phyloP scores from a whole-genome alignment of 2,888 invertebrate species.

The Epistrophe grossulariae region DNA sequence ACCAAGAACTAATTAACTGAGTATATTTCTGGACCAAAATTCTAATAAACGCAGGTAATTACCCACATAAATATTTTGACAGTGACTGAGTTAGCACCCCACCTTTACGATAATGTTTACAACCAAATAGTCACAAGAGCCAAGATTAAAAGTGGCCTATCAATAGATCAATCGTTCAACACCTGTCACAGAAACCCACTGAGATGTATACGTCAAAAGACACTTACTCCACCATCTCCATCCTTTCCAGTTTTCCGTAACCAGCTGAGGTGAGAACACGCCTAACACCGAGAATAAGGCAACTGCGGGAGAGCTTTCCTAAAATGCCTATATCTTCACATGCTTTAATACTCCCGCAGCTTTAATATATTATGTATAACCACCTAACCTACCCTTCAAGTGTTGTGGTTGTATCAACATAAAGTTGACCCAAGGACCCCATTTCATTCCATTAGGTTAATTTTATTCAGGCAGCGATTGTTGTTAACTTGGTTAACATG shows the following conservation, averaged over 20 bases:
- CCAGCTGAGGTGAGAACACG: slow-evolving; percentile 16
- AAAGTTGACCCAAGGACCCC: slow-evolving; percentile 26
- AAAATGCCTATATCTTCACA: slow-evolving; percentile 13
- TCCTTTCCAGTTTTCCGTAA: neutral
- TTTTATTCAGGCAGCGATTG: slow-evolving; percentile 67
- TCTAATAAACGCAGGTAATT: slow-evolving; percentile 35
- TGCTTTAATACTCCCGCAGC: slow-evolving; percentile 17
- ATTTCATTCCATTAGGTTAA: slow-evolving; percentile 60
- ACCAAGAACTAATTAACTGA: slow-evolving; percentile 21
- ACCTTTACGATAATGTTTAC: slow-evolving; percentile 27
- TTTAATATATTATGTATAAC: slow-evolving; percentile 18
- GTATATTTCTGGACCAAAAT: slow-evolving; percentile 18
- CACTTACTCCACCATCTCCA: slow-evolving; percentile 8
- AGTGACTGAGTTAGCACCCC: slow-evolving; percentile 39
- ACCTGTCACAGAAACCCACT: slow-evolving; percentile 49
- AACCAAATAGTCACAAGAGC: slow-evolving; percentile 24
- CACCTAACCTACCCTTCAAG: slow-evolving; percentile 6
- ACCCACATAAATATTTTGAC: slow-evolving; percentile 39
- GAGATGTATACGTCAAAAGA: slow-evolving; percentile 52
- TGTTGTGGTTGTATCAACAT: neutral
- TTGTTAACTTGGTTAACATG: slow-evolving; percentile 65
- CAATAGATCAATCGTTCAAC: slow-evolving; percentile 64
- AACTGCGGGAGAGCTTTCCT: neutral
- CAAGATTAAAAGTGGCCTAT: slow-evolving; percentile 54
- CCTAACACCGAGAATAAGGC: slow-evolving; percentile 1